A percentile compares a stretch with the other conserved stretches of the same genome.
Evolutionary conservation across 2,113 vertebrate genomes (phyloP).

Genomic region (Garra rufa): DNA sequence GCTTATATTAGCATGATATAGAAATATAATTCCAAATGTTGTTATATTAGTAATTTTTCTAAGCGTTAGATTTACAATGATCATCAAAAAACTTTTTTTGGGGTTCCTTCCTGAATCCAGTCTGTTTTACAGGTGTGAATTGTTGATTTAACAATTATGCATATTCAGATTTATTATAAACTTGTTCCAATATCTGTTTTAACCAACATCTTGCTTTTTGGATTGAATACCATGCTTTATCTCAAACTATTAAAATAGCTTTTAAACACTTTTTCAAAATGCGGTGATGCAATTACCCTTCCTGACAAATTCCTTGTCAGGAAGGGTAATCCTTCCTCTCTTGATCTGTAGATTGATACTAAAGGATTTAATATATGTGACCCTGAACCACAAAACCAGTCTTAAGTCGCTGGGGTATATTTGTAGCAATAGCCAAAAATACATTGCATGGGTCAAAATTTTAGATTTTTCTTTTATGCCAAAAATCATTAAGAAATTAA

Average conservation of each 20-base stretch:
- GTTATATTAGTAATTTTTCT: background rate
- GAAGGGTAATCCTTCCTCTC: slow-evolving; percentile 60
- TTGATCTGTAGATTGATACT: slow-evolving; percentile 68
- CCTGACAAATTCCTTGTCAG: too few species aligned
- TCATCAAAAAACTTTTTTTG: background rate
- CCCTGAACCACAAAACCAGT: too few species aligned
- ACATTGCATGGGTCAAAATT: too few species aligned
- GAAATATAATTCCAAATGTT: background rate
- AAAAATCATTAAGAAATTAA: too few species aligned
- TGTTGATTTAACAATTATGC: background rate
- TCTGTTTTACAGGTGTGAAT: background rate
- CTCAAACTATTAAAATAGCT: background rate
- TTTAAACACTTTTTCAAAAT: background rate
- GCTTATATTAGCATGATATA: background rate
- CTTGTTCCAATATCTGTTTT: background rate
- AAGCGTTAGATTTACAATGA: background rate
- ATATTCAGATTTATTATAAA: background rate
- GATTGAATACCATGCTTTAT: background rate
- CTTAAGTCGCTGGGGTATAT: too few species aligned
- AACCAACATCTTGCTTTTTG: background rate
- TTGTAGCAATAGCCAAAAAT: too few species aligned
- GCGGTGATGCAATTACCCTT: background rate
- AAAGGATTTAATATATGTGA: slow-evolving; percentile 54
- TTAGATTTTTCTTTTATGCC: too few species aligned
- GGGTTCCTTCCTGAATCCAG: background rate